Percentiles rank a stretch among this genome's conserved stretches.
Evolutionary conservation across 1,140 invertebrate species (phyloP).

Genomic region (Drosophila varians): DNA sequence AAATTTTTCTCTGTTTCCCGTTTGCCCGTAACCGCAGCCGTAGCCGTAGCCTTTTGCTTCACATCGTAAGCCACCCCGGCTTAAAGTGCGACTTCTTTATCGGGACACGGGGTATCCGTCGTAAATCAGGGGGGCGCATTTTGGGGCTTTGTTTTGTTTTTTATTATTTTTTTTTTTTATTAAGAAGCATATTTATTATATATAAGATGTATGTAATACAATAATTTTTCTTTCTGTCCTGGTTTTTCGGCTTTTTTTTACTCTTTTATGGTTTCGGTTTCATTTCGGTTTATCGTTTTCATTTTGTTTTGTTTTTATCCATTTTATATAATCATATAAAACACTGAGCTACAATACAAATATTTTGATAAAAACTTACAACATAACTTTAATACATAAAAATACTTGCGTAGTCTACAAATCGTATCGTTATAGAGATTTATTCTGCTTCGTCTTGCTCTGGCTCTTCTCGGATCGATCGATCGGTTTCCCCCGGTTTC

Average conservation of each 20-base stretch:
- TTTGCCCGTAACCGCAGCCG: constrained; percentile 1
- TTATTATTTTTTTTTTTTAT: constrained; percentile 68
- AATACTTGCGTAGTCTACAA: constrained; percentile 83
- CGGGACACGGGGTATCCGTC: constrained; percentile 46
- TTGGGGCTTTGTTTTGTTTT: constrained; percentile 51
- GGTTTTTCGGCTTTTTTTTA: constrained; percentile 35
- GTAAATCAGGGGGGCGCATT: constrained; percentile 62
- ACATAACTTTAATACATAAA: constrained; percentile 84
- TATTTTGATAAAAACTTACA: constrained; percentile 84
- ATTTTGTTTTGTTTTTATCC: constrained; percentile 59
- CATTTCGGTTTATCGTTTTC: constrained; percentile 42
- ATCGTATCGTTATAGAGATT: constrained; percentile 79
- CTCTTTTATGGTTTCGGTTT: constrained; percentile 61
- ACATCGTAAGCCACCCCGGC: constrained; percentile 48
- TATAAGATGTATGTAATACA: constrained; percentile 83
- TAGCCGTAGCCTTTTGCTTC: constrained; percentile 15
- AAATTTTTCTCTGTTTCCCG: constrained; percentile 59
- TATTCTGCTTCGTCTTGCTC: constrained; percentile 7
- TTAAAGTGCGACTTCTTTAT: constrained; percentile 52
- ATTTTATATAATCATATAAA: constrained; percentile 83
- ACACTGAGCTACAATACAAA: constrained; percentile 84
- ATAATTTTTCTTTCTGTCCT: constrained; percentile 76
- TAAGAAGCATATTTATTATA: constrained; percentile 83
- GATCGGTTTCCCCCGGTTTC: constrained; percentile 32
- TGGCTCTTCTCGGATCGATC: constrained; percentile 45